Evolutionary conservation across 2,888 invertebrate species (phyloP).

Genomic region (Catocala fraxini): DNA sequence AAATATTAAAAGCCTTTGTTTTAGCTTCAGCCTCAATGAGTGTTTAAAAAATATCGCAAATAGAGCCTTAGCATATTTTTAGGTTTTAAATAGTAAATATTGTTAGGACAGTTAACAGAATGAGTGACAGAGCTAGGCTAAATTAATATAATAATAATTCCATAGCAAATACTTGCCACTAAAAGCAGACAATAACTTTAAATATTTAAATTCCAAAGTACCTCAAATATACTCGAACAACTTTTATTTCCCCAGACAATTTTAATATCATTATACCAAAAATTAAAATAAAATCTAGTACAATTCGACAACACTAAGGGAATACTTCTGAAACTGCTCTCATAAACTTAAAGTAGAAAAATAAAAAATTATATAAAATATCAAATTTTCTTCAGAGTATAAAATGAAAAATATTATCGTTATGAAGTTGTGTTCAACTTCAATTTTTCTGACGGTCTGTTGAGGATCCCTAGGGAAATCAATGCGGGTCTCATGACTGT

Average conservation of each 20-base stretch:
- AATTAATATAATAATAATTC: too few species aligned
- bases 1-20: too few species aligned
- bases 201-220: too few species aligned
- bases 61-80: too few species aligned
- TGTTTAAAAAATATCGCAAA: too few species aligned
- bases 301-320: constrained; percentile 29
- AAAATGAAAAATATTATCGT: constrained; percentile 49
- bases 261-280: constrained; percentile 19
- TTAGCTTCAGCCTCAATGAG: too few species aligned
- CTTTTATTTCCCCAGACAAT: constrained; percentile 25
- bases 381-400: constrained; percentile 40
- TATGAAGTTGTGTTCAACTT: constrained; percentile 54
- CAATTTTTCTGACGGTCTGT: constrained; percentile 60
- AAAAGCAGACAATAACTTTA: too few species aligned
- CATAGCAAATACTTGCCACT: too few species aligned
- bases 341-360: constrained; percentile 29
- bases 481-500: constrained; percentile 51
- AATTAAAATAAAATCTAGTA: constrained; percentile 29
- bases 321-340: constrained; percentile 39
- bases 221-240: too few species aligned
- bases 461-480: constrained; percentile 59
- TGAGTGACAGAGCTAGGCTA: too few species aligned
- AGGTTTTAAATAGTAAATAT: too few species aligned
- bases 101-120: too few species aligned
- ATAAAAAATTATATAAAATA: constrained; percentile 35